Evolutionary conservation across 2,113 vertebrate species (phyloP), one percentile per base, ranked within the genome.

Genomic region (Peromyscus maniculatus): DNA sequence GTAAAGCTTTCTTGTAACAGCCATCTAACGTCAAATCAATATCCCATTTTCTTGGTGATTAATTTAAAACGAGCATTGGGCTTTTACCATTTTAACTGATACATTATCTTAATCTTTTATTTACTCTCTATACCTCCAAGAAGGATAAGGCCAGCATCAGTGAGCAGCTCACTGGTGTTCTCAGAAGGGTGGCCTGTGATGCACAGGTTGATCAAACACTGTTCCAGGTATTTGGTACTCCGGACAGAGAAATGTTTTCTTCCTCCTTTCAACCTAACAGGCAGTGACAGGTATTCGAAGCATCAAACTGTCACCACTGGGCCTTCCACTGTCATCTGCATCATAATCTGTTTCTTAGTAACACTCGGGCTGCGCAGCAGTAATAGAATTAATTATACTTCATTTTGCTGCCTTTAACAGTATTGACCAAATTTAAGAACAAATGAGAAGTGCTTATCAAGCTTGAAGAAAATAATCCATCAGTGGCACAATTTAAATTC

Each of bases 391-490:
- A 99, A 99, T 99, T 99, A 99, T 99, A 99, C 99, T 99, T 99
- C 99, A 98, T 99, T 99, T 99, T 99, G 98, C 99, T 99, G 99
- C 99, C 99, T 99, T 99, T 99, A 99, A 99, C 99, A 99, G 99
- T 99, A 99, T 99, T 99, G 99, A 99, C 98, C 99, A 99, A 99
- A 99, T 99, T 99, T 99, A 99, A 99, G 98, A 99, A 99, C 99
- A 99, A 99, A 99, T 99, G 99, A 99, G 99, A 99, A 99, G 98
- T 98, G 99, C 99, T 99, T 99, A 99, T 99, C 99, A 99, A 99
- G 99, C 99, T 99, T 99, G 99, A 99, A 99, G 99, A 99, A 99
- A 99, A 99, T 99, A 99, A 99, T 99, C 99, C 99, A 99, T 99
- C 99, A 99, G 98, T 99, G 98, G 99, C 99, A 99, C 99, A 99